Percentiles rank a stretch among this genome's conserved stretches.
These are phyloP conservation scores for Petrocephalus zakoni DNA, from an alignment of 2,113 vertebrate species.

Conservation along the genomic window DNA sequence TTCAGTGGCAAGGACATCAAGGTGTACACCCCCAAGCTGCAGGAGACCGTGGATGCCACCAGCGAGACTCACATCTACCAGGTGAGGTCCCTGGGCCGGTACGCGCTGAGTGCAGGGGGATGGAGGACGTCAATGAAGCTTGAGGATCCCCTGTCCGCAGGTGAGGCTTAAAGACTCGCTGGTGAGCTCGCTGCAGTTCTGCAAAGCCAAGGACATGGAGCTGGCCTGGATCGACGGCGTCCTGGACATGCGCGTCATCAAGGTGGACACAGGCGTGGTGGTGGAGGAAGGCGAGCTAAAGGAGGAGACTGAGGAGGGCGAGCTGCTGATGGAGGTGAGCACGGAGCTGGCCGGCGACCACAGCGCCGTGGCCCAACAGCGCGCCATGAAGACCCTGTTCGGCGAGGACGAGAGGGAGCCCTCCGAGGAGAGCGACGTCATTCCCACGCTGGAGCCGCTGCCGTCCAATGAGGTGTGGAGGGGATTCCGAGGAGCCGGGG, in stretches of 20 bases:
- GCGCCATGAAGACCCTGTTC: conserved; percentile 87
- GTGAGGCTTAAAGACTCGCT: conserved; percentile 95
- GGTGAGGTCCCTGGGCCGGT: conserved; percentile 51
- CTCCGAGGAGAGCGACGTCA: conserved; percentile 89
- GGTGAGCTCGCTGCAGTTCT: conserved; percentile 97
- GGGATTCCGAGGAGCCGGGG: background rate
- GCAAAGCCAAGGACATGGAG: conserved; percentile 93
- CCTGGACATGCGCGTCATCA: conserved; percentile 93
- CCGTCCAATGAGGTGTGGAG: conserved; percentile 74
- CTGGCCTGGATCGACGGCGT: conserved; percentile 96
- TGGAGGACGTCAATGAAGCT: background rate
- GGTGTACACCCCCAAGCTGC: conserved; percentile 90
- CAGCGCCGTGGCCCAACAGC: conserved; percentile 74
- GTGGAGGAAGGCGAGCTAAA: conserved; percentile 81
- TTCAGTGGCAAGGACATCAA: conserved; percentile 97
- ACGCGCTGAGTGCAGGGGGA: background rate
- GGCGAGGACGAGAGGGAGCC: conserved; percentile 85
- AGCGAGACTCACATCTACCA: conserved; percentile 98
- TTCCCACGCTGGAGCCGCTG: conserved; percentile 90
- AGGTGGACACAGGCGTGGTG: conserved; percentile 93
- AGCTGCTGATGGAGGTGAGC: conserved; percentile 73
- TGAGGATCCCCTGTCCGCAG: conserved; percentile 44
- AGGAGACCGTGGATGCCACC: conserved; percentile 93
- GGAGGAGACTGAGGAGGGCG: conserved; percentile 75
- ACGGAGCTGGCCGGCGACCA: conserved; percentile 61